Evolutionary conservation across 2,888 invertebrate genomes (phyloP).

Genomic region (Harmothoe impar): DNA sequence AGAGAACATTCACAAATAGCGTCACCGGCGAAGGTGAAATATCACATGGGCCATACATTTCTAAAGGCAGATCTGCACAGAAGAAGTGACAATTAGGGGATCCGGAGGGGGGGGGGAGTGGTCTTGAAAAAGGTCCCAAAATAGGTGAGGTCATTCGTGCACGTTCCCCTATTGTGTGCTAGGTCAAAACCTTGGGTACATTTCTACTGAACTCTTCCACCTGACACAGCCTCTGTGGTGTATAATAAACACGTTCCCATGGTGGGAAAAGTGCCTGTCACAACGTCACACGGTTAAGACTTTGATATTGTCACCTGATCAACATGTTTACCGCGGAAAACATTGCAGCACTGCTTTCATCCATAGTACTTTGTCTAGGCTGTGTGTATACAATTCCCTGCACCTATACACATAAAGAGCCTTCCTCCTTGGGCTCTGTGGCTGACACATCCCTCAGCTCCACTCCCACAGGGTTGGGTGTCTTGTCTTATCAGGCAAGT

Average conservation of each 20-base stretch:
- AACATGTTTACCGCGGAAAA: neutral
- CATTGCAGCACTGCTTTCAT: slow-evolving; percentile 28
- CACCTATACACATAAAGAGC: neutral
- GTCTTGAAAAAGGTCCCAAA: too few relatives aligned
- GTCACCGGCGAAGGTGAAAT: neutral
- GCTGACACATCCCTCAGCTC: neutral
- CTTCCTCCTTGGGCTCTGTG: neutral
- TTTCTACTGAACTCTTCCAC: too few relatives aligned
- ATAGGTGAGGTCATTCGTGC: too few relatives aligned
- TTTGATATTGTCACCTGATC: slow-evolving; percentile 13
- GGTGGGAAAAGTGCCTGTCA: slow-evolving; percentile 1
- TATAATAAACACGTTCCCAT: too few relatives aligned
- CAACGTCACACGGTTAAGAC: neutral
- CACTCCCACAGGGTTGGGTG: slow-evolving; percentile 3
- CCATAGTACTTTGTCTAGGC: neutral
- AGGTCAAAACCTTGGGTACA: too few relatives aligned
- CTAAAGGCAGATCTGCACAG: too few relatives aligned
- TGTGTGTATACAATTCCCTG: neutral
- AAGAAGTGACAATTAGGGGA: neutral
- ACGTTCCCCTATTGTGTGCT: too few relatives aligned
- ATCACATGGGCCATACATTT: neutral
- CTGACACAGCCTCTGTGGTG: too few relatives aligned
- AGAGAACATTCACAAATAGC: neutral
- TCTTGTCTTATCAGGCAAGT: slow-evolving; percentile 24
- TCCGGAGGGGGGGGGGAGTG: too few relatives aligned